Base-by-base conservation (phyloP, 2,888 invertebrate genomes). In the Cerastis rubricosa region DNA sequence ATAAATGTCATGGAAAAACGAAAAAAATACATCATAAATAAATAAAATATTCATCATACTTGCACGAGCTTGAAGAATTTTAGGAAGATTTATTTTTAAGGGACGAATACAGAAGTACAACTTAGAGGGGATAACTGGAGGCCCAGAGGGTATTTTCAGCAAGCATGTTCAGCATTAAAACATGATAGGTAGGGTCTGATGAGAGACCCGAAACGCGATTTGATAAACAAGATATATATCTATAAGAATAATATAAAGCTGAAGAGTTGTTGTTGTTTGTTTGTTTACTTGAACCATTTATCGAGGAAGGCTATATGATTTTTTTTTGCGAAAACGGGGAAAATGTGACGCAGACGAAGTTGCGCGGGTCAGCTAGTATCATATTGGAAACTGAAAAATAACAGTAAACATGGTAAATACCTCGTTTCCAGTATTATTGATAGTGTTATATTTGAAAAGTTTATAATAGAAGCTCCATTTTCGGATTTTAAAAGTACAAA, bases 1-100 rank as follows among this genome's bases (percentile, higher is more conserved):
- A 66, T 84, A 81, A 78, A 84, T 70, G 70, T 81, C 70, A 74
- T 83, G 76, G 76, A 51, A 74, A 70, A 78, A 35, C 0, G 75
- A 61, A 40, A 45, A 6, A 29, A 68, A 71, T 69, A 63, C 29
- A 80, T 61, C 49, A 22, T n/a, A n/a, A n/a, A n/a, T n/a, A n/a
- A n/a, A n/a, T n/a, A n/a, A n/a, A n/a, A 57, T 64, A 80, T 73
- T 65, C 59, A 83, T n/a, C n/a, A n/a, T n/a, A n/a, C n/a, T n/a
- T 47, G 66, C 35, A 14, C 22, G 75, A 66, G 51, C 22, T 71
- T 83, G 12, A 71, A 72, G 17, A 70, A 35, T 69, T 78, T 71
- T 66, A 76, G 78, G 47, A 80, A 80, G 61, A 54, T 69, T 79
- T 40, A n/a, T 67, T 84, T 45, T 64, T 61, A 71, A 65, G 40